These are phyloP conservation scores for Dipodomys ordii DNA, from an alignment of 2,113 vertebrate species.

Conservation along the genomic window DNA sequence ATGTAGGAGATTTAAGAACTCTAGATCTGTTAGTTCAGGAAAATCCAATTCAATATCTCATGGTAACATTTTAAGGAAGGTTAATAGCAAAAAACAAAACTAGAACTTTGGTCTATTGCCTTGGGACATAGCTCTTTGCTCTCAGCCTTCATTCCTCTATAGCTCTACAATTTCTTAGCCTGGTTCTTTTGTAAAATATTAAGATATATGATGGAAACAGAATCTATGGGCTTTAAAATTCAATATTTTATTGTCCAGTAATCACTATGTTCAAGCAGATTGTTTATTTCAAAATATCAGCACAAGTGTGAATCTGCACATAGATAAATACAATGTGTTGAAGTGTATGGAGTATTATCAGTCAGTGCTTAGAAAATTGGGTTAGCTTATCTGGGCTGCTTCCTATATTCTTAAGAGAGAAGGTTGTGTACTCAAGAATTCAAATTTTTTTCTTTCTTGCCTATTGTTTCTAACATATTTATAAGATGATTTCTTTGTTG, in stretches of 20 bases:
- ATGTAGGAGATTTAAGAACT: constrained; percentile 37
- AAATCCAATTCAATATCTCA: constrained; percentile 8
- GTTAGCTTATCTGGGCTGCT: not conserved
- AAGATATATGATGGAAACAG: not conserved
- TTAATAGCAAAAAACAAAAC: constrained; percentile 38
- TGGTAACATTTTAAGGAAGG: not conserved
- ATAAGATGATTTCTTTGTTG: too few species aligned
- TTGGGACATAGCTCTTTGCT: not conserved
- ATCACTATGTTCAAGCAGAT: not conserved
- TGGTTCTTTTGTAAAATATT: constrained; percentile 4
- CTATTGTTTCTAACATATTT: too few species aligned
- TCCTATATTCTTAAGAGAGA: not conserved
- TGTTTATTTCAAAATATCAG: not conserved
- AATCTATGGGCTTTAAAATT: not conserved
- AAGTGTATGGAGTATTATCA: not conserved
- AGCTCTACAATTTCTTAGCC: not conserved
- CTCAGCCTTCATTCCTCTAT: not conserved
- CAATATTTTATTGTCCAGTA: not conserved
- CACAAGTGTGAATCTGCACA: not conserved
- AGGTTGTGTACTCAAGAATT: not conserved
- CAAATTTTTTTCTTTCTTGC: too few species aligned
- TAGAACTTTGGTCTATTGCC: constrained; percentile 22
- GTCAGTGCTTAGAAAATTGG: not conserved
- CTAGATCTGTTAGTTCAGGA: not conserved
- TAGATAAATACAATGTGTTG: not conserved